Percentiles rank a stretch among this genome's conserved stretches.
Conservation (phyloP, 2,113 vertebrate species). For the Phaetusa simplex region DNA sequence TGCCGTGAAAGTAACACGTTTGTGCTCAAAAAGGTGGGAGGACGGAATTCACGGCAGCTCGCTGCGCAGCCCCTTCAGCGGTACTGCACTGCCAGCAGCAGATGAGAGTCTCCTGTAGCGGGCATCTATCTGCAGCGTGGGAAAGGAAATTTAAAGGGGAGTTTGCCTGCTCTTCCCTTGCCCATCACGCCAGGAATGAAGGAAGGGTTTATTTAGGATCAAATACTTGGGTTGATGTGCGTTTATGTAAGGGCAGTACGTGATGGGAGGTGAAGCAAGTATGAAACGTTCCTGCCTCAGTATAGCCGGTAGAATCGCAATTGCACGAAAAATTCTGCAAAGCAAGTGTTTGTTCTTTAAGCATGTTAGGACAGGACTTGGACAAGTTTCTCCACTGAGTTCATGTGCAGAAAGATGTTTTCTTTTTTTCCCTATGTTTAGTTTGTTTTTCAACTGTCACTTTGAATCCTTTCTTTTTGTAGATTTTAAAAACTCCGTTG, state of each 20-base stretch:
- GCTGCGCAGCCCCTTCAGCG: background rate
- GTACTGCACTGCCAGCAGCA: background rate
- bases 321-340: background rate
- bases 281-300: background rate
- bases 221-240: background rate
- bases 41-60: accelerated
- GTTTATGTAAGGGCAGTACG: background rate
- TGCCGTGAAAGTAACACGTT: background rate
- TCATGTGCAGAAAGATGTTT: background rate
- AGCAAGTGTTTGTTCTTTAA: background rate
- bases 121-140: background rate
- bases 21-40: background rate
- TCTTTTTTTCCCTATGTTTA: background rate
- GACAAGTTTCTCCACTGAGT: background rate
- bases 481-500: background rate
- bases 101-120: background rate
- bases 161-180: background rate
- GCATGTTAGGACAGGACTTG: background rate
- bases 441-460: background rate
- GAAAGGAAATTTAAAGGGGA: background rate
- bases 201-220: background rate
- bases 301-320: background rate
- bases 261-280: background rate
- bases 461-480: background rate
- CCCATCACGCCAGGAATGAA: background rate